Conservation (phyloP, 1,140 invertebrate genomes). For the Apolygus lucorum region DNA sequence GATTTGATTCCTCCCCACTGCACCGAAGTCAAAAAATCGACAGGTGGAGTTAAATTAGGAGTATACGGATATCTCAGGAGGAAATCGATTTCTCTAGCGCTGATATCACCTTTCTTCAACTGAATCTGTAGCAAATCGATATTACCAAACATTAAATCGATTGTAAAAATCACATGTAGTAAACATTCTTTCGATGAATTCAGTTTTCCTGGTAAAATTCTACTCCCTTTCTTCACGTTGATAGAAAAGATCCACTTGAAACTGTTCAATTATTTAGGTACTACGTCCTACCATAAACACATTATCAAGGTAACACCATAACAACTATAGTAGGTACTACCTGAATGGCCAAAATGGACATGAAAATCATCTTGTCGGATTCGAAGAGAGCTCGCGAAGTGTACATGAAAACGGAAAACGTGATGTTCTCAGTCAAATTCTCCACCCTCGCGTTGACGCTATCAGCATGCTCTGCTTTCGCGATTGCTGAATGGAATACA, state of each 20-base stretch:
- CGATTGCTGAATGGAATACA: constrained; percentile 83
- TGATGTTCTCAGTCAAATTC: constrained; percentile 80
- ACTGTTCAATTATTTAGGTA: not conserved
- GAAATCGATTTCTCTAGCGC: constrained; percentile 71
- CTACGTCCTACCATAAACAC: too few relatives aligned
- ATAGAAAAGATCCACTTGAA: too few relatives aligned
- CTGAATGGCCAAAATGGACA: constrained; percentile 78
- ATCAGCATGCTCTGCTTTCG: constrained; percentile 56
- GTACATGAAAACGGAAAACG: constrained; percentile 77
- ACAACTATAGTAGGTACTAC: too few relatives aligned
- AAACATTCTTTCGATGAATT: too few relatives aligned
- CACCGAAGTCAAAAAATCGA: constrained; percentile 71
- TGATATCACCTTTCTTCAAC: constrained; percentile 56
- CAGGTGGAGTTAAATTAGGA: constrained; percentile 58
- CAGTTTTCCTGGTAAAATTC: too few relatives aligned
- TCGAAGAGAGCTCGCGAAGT: constrained; percentile 87
- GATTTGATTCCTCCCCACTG: constrained; percentile 82
- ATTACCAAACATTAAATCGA: too few relatives aligned
- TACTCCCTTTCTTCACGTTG: too few relatives aligned
- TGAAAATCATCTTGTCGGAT: constrained; percentile 84
- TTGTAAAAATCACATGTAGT: too few relatives aligned
- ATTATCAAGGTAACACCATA: too few relatives aligned
- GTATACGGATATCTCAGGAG: constrained; percentile 68
- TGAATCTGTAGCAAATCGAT: constrained; percentile 56
- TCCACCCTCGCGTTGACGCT: constrained; percentile 58